Percentiles rank a stretch among this genome's conserved stretches.
phyloP scores from a whole-genome alignment of 2,888 invertebrate species.

The Mythimna albipuncta region DNA sequence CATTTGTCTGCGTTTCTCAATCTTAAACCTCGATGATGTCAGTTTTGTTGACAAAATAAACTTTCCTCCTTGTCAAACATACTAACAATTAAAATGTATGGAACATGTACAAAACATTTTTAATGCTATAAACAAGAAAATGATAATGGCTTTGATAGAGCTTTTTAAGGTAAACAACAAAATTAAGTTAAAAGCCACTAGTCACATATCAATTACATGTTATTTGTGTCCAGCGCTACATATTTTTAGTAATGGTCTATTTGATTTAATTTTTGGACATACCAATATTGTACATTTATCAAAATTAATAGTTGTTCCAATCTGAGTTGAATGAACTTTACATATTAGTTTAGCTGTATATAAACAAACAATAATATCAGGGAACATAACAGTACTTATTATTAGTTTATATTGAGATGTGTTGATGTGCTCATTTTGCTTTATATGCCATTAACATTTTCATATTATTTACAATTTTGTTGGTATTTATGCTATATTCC shows the following conservation, averaged over 20 bases:
- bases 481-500: background rate
- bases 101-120: conserved; percentile 17
- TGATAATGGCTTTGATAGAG: conserved; percentile 2
- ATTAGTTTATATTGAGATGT: conserved; percentile 29
- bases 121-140: conserved; percentile 20
- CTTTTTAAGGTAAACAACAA: conserved; percentile 25
- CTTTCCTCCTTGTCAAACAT: background rate
- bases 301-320: conserved; percentile 37
- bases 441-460: conserved; percentile 1
- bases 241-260: background rate
- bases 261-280: conserved; percentile 20
- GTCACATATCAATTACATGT: background rate
- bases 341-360: conserved; percentile 49
- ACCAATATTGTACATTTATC: conserved; percentile 29
- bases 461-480: conserved; percentile 4
- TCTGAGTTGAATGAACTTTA: conserved; percentile 62
- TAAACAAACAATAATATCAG: conserved; percentile 61
- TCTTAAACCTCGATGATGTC: background rate
- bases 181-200: conserved; percentile 2
- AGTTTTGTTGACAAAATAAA: conserved; percentile 29
- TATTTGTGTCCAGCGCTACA: background rate
- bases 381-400: conserved; percentile 29
- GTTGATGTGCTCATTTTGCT: conserved; percentile 30
- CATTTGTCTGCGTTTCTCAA: background rate
- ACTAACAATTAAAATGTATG: conserved; percentile 6